Percentiles rank a stretch among this genome's conserved stretches.
Conservation (phyloP, 2,797 vertebrate genomes). For the Onychomys torridus region DNA sequence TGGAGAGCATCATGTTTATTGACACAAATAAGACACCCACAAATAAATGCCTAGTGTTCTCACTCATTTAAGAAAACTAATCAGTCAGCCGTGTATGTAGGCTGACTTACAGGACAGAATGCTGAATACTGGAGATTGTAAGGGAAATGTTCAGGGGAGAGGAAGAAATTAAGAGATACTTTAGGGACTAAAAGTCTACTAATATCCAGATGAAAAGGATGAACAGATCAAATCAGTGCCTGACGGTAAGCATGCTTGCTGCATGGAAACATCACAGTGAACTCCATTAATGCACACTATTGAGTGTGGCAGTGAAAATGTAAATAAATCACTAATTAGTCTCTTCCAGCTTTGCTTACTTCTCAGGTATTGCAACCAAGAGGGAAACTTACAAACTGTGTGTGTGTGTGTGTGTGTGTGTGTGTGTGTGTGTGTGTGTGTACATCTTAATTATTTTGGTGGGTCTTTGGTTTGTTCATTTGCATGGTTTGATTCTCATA, state of each 20-base stretch:
- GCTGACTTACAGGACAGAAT: neutral
- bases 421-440: neutral
- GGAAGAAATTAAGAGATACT: neutral
- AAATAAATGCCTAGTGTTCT: neutral
- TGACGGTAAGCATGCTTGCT: neutral
- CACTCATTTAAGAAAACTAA: too few relatives aligned
- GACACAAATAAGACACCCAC: neutral
- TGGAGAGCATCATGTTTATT: neutral
- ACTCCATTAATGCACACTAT: neutral
- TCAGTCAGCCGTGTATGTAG: too few relatives aligned
- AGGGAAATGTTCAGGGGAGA: neutral
- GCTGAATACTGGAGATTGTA: too few relatives aligned
- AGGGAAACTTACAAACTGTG: slow-evolving; percentile 30
- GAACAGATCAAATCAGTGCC: neutral
- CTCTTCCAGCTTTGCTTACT: slow-evolving; percentile 46
- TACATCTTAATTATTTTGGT: too few relatives aligned
- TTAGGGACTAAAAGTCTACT: neutral
- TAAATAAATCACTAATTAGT: neutral
- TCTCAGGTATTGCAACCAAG: neutral
- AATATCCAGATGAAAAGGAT: neutral
- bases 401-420: neutral
- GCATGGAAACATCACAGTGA: neutral
- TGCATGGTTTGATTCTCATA: neutral
- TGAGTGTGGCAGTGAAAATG: neutral
- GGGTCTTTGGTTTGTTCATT: neutral